Evolutionary conservation across 2,888 invertebrate species (phyloP).

Genomic region (Ichneumoninae sp.): DNA sequence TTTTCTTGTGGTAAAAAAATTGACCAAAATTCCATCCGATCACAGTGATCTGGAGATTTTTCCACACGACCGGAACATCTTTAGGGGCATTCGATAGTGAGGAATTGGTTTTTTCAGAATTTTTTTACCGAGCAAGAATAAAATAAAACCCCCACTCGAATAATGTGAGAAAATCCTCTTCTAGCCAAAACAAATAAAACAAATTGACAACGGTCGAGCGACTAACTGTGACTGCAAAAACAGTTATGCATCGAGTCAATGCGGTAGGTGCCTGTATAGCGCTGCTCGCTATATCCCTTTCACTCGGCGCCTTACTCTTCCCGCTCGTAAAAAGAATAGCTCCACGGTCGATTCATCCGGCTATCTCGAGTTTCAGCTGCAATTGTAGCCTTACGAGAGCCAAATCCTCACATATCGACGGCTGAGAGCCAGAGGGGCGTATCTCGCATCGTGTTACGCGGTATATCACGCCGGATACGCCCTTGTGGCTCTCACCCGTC

Average conservation of each 20-base stretch:
- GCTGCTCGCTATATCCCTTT: constrained; percentile 38
- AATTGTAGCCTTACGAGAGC: neutral
- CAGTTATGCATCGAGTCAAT: neutral
- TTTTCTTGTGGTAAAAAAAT: too few species aligned
- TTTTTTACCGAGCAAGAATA: too few species aligned
- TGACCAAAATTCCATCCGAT: too few species aligned
- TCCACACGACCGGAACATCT: too few species aligned
- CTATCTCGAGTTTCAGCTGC: constrained; percentile 21
- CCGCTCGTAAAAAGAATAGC: constrained; percentile 12
- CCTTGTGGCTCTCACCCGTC: neutral
- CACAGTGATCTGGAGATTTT: too few species aligned
- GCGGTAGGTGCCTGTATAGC: neutral
- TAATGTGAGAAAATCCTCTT: too few species aligned
- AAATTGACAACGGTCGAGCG: neutral
- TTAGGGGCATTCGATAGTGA: too few species aligned
- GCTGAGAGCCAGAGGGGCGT: neutral
- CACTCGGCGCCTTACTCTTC: constrained; percentile 47
- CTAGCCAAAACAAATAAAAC: too few species aligned
- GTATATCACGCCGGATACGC: neutral
- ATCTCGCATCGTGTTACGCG: neutral
- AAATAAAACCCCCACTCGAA: too few species aligned
- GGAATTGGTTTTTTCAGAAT: too few species aligned
- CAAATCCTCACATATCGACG: neutral
- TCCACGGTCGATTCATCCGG: constrained; percentile 35
- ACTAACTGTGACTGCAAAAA: neutral